These are phyloP conservation scores for Zoanthus sociatus DNA, from an alignment of 92 coral and sea anemone species.

Conservation along the genomic window DNA sequence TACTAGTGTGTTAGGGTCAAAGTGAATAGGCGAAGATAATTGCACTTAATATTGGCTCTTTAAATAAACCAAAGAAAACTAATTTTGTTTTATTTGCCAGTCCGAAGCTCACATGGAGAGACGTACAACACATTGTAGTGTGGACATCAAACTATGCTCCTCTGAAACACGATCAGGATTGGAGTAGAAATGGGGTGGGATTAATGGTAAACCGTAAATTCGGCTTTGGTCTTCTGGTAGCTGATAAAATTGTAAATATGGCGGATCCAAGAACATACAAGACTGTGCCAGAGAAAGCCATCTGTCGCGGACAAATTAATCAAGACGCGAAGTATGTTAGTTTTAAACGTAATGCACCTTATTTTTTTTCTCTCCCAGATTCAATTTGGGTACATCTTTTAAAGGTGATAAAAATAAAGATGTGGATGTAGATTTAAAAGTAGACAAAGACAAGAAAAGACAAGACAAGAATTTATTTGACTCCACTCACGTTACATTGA, in stretches of 20 bases:
- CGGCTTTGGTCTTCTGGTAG: constrained; percentile 95
- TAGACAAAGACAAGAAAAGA: too few relatives aligned
- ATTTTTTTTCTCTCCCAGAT: background rate
- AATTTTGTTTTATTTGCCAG: constrained; percentile 40
- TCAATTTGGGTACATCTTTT: too few relatives aligned
- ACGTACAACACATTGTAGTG: constrained; percentile 92
- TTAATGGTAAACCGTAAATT: constrained; percentile 91
- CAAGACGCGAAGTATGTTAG: constrained; percentile 90
- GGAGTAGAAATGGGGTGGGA: constrained; percentile 93
- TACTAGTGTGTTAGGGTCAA: too few relatives aligned
- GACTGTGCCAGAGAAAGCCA: constrained; percentile 87
- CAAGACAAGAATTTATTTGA: too few relatives aligned
- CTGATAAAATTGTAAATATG: constrained; percentile 90
- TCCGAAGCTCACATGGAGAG: constrained; percentile 97
- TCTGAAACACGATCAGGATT: constrained; percentile 91
- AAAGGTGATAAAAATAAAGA: background rate
- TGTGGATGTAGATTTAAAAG: background rate
- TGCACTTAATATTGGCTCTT: too few relatives aligned
- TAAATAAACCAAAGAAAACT: too few relatives aligned
- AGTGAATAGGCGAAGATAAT: too few relatives aligned
- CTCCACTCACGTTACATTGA: too few relatives aligned
- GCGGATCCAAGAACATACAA: constrained; percentile 77
- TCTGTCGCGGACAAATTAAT: constrained; percentile 96
- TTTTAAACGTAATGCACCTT: background rate
- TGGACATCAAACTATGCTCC: constrained; percentile 97